Conservation (phyloP, 2,888 invertebrate species). For the Mactromeris polynyma region DNA sequence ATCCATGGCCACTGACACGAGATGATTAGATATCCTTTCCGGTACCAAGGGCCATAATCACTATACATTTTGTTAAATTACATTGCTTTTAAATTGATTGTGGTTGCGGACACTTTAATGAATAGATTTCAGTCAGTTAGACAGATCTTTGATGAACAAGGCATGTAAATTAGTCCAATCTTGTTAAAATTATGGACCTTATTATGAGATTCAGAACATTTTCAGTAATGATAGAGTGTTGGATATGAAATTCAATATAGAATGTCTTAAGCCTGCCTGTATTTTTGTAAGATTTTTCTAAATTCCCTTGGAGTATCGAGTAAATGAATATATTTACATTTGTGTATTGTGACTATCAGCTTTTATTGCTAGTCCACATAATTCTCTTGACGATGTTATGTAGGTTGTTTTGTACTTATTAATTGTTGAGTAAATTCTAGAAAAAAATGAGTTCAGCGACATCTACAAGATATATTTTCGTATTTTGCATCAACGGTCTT, state of each 20-base stretch:
- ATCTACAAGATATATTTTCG: too few species aligned
- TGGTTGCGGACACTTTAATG: constrained; percentile 7
- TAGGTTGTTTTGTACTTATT: too few species aligned
- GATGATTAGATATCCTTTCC: background rate
- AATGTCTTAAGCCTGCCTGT: background rate
- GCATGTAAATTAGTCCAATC: constrained; percentile 7
- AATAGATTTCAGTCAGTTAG: background rate
- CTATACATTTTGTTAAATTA: background rate
- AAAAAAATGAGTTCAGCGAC: too few species aligned
- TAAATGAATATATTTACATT: too few species aligned
- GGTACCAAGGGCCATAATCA: background rate
- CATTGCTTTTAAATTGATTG: constrained; percentile 14
- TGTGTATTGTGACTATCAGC: too few species aligned
- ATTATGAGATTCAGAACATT: background rate
- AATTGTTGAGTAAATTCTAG: too few species aligned
- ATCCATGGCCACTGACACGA: background rate
- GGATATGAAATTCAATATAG: background rate
- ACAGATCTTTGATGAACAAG: background rate
- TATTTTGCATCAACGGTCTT: too few species aligned
- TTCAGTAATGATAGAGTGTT: background rate
- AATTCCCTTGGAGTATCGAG: too few species aligned
- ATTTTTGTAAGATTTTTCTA: too few species aligned
- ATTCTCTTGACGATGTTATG: too few species aligned
- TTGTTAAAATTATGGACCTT: background rate
- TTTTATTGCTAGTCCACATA: too few species aligned